phyloP scores from a whole-genome alignment of 1,140 invertebrate species.

The Papilio glaucus region DNA sequence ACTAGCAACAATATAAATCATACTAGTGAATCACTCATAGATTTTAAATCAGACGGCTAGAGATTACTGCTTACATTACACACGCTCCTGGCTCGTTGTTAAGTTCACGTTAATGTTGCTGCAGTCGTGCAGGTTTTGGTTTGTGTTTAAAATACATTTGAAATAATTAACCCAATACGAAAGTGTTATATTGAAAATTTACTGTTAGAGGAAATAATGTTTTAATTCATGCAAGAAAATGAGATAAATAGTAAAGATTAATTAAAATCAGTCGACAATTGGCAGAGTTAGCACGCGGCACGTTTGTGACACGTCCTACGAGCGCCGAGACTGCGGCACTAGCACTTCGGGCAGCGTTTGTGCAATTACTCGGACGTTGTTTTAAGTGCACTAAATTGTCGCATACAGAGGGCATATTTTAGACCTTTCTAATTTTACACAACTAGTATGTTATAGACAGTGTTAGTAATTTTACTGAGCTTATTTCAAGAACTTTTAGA shows the following conservation, averaged over 20 bases:
- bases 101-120: no score
- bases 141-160: background rate
- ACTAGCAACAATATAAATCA: no score
- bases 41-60: no score
- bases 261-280: slow-evolving; percentile 21
- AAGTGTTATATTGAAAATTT: background rate
- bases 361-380: slow-evolving; percentile 24
- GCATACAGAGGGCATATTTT: background rate
- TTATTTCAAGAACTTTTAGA: no score
- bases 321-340: background rate
- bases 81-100: background rate
- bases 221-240: background rate
- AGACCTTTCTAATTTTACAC: slow-evolving; percentile 7
- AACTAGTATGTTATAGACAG: background rate
- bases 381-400: slow-evolving; percentile 20
- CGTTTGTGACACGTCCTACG: background rate
- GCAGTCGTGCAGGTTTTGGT: no score
- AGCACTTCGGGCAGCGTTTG: background rate
- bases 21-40: no score
- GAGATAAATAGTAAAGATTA: slow-evolving; percentile 8
- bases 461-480: no score
- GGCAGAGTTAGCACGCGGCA: slow-evolving; percentile 30
- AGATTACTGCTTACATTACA: background rate
- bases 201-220: background rate
- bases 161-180: background rate